These are phyloP conservation scores for Nipponacmea schrenckii DNA, from an alignment of 2,888 invertebrate genomes.

Conservation along the genomic window DNA sequence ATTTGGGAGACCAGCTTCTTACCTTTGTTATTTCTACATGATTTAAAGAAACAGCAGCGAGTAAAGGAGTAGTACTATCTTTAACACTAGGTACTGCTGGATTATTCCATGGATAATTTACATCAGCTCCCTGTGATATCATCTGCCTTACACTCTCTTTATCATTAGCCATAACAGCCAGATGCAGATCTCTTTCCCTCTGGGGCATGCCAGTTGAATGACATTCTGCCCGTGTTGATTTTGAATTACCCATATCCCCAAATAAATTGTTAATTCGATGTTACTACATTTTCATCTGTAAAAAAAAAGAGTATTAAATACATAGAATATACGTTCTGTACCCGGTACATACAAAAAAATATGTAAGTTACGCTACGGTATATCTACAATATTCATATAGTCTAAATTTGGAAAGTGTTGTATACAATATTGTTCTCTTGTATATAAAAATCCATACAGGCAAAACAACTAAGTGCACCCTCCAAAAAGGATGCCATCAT, in stretches of 20 bases:
- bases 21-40: conserved; percentile 68
- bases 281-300: too few relatives aligned
- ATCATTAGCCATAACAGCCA: conserved; percentile 68
- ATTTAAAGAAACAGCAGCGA: conserved; percentile 68
- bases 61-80: conserved; percentile 68
- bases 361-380: too few relatives aligned
- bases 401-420: too few relatives aligned
- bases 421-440: too few relatives aligned
- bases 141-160: conserved; percentile 57
- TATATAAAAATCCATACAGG: too few relatives aligned
- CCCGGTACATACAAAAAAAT: too few relatives aligned
- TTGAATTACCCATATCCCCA: conserved; percentile 61
- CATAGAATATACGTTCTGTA: too few relatives aligned
- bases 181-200: conserved; percentile 65
- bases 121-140: conserved; percentile 63
- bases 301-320: too few relatives aligned
- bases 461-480: too few relatives aligned
- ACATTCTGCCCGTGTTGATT: conserved; percentile 56
- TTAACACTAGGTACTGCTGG: conserved; percentile 68
- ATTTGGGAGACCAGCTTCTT: neutral
- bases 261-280: neutral
- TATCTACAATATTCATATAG: too few relatives aligned
- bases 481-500: too few relatives aligned
- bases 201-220: conserved; percentile 64
- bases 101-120: conserved; percentile 69